Evolutionary conservation across 2,797 vertebrate species (phyloP).

Genomic region (Acestrorhynchus altus): DNA sequence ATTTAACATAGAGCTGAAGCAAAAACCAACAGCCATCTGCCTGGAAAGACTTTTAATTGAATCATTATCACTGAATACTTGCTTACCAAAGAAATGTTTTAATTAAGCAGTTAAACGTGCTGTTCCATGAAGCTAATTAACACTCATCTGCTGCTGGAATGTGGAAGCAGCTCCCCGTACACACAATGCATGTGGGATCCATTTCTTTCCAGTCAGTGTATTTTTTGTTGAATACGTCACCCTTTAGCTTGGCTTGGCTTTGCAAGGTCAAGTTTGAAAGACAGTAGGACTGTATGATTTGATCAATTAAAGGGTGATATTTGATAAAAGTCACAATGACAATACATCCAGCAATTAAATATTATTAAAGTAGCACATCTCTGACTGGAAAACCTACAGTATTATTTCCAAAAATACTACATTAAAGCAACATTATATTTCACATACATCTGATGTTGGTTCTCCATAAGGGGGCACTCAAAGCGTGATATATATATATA

Average conservation of each 20-base stretch:
- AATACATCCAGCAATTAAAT: no score
- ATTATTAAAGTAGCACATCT: no score
- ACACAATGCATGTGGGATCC: not conserved
- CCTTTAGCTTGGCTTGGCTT: not conserved
- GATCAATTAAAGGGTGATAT: no score
- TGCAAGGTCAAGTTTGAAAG: not conserved
- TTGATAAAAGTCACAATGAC: no score
- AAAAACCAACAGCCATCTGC: not conserved
- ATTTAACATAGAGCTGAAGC: not conserved
- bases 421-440: no score
- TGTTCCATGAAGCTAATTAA: constrained; percentile 1
- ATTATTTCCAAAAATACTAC: no score
- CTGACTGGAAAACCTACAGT: no score
- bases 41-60: not conserved
- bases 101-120: constrained; percentile 31
- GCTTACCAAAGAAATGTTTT: constrained; percentile 11
- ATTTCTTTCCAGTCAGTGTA: not conserved
- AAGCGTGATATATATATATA: no score
- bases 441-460: no score
- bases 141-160: constrained; percentile 12
- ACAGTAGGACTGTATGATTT: not conserved
- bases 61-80: not conserved
- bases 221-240: not conserved
- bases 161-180: constrained; percentile 28
- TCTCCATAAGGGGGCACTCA: no score